Evolutionary conservation across 2,113 vertebrate species (phyloP).

Genomic region (Macquaria australasica): DNA sequence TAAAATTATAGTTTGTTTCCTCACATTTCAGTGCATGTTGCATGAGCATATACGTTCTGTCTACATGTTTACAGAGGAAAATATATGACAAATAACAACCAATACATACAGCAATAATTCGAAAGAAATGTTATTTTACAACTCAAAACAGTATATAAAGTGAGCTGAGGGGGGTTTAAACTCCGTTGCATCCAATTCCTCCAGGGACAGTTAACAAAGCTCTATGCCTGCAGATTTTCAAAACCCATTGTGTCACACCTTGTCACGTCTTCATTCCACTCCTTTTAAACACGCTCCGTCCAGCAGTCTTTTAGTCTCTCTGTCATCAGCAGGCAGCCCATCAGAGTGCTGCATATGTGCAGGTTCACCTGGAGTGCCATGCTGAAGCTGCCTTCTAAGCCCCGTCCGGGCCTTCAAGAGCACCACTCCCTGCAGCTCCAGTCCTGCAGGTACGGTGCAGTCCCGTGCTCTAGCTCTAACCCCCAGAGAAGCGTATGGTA

Average conservation of each 20-base stretch:
- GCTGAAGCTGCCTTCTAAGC: background rate
- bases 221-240: background rate
- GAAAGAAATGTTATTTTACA: background rate
- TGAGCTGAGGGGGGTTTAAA: background rate
- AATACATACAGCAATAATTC: background rate
- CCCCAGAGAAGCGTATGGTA: conserved; percentile 72
- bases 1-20: no score
- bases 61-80: no score
- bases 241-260: background rate
- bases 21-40: no score
- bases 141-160: background rate
- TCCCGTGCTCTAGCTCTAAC: conserved; percentile 54
- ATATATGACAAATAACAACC: background rate
- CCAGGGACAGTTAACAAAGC: background rate
- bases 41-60: no score
- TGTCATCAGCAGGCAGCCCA: background rate
- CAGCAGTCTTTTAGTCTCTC: conserved; percentile 38
- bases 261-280: background rate
- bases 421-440: conserved; percentile 4
- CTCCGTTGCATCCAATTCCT: background rate
- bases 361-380: conserved; percentile 43
- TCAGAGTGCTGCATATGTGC: background rate
- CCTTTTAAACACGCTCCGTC: background rate
- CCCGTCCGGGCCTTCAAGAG: background rate
- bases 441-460: conserved; percentile 50